Evolutionary conservation across 2,797 vertebrate species (phyloP).

Genomic region (Gallinago nigripennis): DNA sequence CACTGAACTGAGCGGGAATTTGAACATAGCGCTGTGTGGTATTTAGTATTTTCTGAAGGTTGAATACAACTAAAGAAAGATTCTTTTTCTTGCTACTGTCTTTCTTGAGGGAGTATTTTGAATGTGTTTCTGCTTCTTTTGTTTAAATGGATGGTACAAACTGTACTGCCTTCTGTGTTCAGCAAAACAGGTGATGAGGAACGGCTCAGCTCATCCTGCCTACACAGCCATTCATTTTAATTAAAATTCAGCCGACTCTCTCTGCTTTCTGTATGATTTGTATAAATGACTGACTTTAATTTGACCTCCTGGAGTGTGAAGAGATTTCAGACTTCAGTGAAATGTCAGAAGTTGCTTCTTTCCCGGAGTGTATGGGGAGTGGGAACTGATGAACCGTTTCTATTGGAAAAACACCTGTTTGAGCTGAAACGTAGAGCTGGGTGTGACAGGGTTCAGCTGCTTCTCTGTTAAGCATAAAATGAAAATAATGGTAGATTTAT

Average conservation of each 20-base stretch:
- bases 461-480: not conserved
- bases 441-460: not conserved
- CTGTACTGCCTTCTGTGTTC: conserved; percentile 23
- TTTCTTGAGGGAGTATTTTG: not conserved
- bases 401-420: not conserved
- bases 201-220: conserved; percentile 16
- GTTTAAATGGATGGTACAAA: not conserved
- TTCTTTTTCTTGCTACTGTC: not conserved
- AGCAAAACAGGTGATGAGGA: not conserved
- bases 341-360: not conserved
- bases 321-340: conserved; percentile 26
- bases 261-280: conserved; percentile 38
- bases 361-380: not conserved
- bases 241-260: conserved; percentile 36
- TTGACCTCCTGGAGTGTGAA: conserved; percentile 53
- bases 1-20: accelerated
- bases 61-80: no score
- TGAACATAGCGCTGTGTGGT: accelerated
- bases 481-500: not conserved
- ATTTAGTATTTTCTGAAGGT: not conserved
- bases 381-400: not conserved
- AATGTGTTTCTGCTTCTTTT: not conserved
- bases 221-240: conserved; percentile 48
- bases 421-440: not conserved
- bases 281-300: conserved; percentile 63